Evolutionary conservation across 2,888 invertebrate species (phyloP).

Genomic region (Eupithecia centaureata): DNA sequence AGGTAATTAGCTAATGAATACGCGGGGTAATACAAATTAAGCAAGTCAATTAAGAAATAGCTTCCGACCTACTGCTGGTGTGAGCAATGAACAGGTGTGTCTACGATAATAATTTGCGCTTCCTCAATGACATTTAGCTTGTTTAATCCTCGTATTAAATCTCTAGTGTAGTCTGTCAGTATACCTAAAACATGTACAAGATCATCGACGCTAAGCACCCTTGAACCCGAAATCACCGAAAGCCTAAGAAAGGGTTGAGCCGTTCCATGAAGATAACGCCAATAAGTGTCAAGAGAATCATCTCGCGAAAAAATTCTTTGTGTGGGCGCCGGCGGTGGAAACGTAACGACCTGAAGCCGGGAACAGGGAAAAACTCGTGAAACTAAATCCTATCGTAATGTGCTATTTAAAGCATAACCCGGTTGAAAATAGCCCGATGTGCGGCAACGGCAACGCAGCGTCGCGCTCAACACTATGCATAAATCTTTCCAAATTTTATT

Average conservation of each 20-base stretch:
- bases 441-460: slow-evolving; percentile 81
- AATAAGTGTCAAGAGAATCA: slow-evolving; percentile 67
- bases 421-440: slow-evolving; percentile 80
- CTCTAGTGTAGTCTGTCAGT: slow-evolving; percentile 13
- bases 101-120: slow-evolving; percentile 43
- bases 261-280: slow-evolving; percentile 49
- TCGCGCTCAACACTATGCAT: slow-evolving; percentile 77
- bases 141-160: slow-evolving; percentile 3
- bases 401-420: slow-evolving; percentile 83
- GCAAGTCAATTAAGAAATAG: slow-evolving; percentile 45
- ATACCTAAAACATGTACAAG: slow-evolving; percentile 28
- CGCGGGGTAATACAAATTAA: slow-evolving; percentile 29
- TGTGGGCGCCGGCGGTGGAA: slow-evolving; percentile 71
- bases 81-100: slow-evolving; percentile 51
- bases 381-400: slow-evolving; percentile 84
- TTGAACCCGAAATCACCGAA: slow-evolving; percentile 43
- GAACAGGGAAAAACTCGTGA: slow-evolving; percentile 82
- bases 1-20: slow-evolving; percentile 48
- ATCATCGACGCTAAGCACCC: slow-evolving; percentile 34
- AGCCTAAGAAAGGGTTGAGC: slow-evolving; percentile 48
- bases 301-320: slow-evolving; percentile 66
- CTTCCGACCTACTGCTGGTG: slow-evolving; percentile 43
- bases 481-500: slow-evolving; percentile 82
- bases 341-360: slow-evolving; percentile 68
- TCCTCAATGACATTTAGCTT: slow-evolving; percentile 26